Evolutionary conservation across 2,888 invertebrate species (phyloP).

Genomic region (Drosophila mimetica): DNA sequence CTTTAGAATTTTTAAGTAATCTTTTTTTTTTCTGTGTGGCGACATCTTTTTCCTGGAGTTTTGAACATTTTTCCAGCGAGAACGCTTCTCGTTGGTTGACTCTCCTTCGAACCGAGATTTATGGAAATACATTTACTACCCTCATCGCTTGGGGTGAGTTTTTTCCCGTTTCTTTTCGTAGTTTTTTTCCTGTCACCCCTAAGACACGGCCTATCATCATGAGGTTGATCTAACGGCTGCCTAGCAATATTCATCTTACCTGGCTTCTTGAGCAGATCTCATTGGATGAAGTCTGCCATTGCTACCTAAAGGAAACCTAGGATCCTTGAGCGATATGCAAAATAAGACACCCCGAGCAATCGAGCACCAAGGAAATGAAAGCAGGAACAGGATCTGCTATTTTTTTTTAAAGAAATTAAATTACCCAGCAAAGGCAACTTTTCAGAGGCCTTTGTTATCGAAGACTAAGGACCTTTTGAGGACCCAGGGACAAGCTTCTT

Average conservation of each 20-base stretch:
- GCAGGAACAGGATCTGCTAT: slow-evolving; percentile 53
- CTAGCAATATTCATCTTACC: slow-evolving; percentile 50
- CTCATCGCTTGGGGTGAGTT: slow-evolving; percentile 56
- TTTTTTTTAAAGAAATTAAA: slow-evolving; percentile 12
- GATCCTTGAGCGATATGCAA: slow-evolving; percentile 26
- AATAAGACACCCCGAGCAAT: slow-evolving; percentile 43
- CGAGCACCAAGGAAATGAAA: slow-evolving; percentile 58
- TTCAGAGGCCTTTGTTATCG: slow-evolving; percentile 51
- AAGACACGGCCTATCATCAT: slow-evolving; percentile 55
- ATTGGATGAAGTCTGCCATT: slow-evolving; percentile 61
- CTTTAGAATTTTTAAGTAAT: no score
- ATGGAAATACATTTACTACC: slow-evolving; percentile 34
- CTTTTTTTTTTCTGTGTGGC: slow-evolving; percentile 22
- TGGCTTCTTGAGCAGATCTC: slow-evolving; percentile 42
- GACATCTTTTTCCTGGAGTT: slow-evolving; percentile 31
- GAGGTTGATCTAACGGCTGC: slow-evolving; percentile 44
- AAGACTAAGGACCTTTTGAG: not conserved
- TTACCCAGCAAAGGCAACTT: slow-evolving; percentile 26
- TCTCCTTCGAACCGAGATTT: slow-evolving; percentile 19
- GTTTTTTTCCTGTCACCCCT: slow-evolving; percentile 42
- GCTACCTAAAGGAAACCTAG: slow-evolving; percentile 21
- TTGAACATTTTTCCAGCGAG: slow-evolving; percentile 15
- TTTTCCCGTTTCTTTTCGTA: slow-evolving; percentile 9
- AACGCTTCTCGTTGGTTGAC: slow-evolving; percentile 36
- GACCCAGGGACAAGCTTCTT: slow-evolving; percentile 15